These are phyloP conservation scores for Micronisus gabar DNA, from an alignment of 2,113 vertebrate genomes.

Conservation along the genomic window DNA sequence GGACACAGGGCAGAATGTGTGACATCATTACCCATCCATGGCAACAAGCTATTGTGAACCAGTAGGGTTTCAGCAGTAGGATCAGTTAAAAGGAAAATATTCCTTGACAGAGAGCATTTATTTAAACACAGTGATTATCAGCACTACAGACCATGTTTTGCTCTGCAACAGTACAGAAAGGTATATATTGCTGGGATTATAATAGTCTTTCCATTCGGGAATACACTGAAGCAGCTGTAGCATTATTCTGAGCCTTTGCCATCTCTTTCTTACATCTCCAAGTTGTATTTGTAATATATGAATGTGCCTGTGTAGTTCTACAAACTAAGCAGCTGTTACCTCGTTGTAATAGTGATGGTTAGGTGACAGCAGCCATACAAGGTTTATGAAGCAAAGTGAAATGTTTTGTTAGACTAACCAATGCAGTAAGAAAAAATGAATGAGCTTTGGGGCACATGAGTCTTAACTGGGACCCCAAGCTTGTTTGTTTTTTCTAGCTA, in stretches of 20 bases:
- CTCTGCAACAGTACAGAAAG: neutral
- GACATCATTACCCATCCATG: slow-evolving; percentile 17
- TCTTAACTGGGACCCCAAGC: neutral
- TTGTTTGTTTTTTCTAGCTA: neutral
- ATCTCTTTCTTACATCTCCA: neutral
- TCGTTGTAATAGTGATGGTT: neutral
- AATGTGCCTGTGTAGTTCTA: neutral
- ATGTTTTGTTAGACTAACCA: neutral
- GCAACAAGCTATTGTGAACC: neutral
- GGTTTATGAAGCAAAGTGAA: neutral
- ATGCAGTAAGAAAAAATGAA: neutral
- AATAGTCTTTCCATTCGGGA: neutral
- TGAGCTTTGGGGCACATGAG: neutral
- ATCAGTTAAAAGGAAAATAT: neutral
- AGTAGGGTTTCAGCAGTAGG: neutral
- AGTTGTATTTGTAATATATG: neutral
- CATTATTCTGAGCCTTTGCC: neutral
- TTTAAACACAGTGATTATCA: neutral
- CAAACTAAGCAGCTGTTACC: neutral
- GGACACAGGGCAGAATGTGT: neutral
- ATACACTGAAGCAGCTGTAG: neutral
- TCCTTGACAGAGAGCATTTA: neutral
- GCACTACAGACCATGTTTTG: neutral
- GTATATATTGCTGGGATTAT: neutral
- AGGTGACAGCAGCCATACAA: neutral